Evolutionary conservation across 2,888 invertebrate genomes (phyloP), one percentile per base, ranked within the genome.

Genomic region (Melanargia galathea): DNA sequence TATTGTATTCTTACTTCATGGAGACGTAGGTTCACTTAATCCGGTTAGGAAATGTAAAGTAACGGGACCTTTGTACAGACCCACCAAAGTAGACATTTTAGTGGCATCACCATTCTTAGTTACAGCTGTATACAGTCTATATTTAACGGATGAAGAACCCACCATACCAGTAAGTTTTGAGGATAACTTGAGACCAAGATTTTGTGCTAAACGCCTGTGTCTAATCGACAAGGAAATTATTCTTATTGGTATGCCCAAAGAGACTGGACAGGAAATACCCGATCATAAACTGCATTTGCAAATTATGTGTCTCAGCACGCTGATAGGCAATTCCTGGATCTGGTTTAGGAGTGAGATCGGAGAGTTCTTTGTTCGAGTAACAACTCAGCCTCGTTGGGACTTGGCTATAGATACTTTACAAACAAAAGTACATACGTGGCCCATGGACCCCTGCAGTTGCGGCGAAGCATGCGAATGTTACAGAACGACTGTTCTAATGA

Each of bases 401-500:
- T 61, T 86, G 48, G 80, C 86, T 1, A 73, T 86, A 67, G 90
- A 90, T 46, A 86, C 84, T 13, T 63, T 91, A 26, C 83, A 81
- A 70, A 77, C 79, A 7, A 82, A 75, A 67, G 75, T 89, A 2
- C 73, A 77, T 7, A 73, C 74, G 4, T 90, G 88, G 90, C 90
- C 90, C 1, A 70, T 86, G 66, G 81, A 84, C 58, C 86, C 87
- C 3, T 89, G 89, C 70, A 84, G 79, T 66, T 90, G 90, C 63
- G 90, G 88, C 1, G 88, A 88, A 66, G 69, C 80, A 8, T 90
- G 90, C 67, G 88, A 88, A 69, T 91, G 90, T 70, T 88, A 87
- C 65, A 78, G 88, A 65, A 87, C 85, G 7, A 80, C 84, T 11
- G 72, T 82, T 11, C 65, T 91, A 5, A 77, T 75, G 73, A 79